phyloP scores from a whole-genome alignment of 2,113 vertebrate genomes.

The Phylloscopus trochiloides region DNA sequence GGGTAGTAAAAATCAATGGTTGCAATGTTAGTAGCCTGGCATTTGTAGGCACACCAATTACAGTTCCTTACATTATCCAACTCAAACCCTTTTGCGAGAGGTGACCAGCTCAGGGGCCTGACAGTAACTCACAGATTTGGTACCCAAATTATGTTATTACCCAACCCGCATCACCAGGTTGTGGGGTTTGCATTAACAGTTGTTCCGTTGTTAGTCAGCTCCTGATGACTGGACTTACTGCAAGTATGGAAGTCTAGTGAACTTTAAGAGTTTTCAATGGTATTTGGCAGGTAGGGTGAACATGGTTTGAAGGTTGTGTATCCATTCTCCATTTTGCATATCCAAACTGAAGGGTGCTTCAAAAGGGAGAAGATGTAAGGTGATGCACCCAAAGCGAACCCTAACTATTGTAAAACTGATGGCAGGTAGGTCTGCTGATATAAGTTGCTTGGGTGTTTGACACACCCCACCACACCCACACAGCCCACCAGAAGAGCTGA shows the following conservation, averaged over 20 bases:
- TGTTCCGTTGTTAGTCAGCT: background rate
- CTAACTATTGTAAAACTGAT: background rate
- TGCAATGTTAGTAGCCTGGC: background rate
- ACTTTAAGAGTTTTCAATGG: background rate
- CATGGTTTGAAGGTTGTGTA: background rate
- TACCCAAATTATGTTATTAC: background rate
- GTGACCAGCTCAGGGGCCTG: background rate
- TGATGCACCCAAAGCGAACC: background rate
- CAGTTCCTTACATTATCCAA: background rate
- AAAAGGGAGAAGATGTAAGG: background rate
- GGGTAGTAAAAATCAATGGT: background rate
- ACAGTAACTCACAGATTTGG: background rate
- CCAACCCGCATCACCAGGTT: background rate
- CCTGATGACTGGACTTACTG: background rate
- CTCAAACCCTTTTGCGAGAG: background rate
- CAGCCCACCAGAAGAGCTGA: background rate
- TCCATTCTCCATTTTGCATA: background rate
- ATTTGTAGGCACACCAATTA: background rate
- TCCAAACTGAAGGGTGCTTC: background rate
- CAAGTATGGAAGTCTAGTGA: background rate
- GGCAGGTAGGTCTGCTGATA: background rate
- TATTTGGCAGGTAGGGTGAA: background rate
- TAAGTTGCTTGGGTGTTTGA: background rate
- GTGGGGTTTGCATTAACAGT: background rate
- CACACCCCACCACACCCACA: too few species aligned